Evolutionary conservation across 2,888 invertebrate genomes (phyloP), one percentile per base, ranked within the genome.

Genomic region (Halictus quadricinctus): DNA sequence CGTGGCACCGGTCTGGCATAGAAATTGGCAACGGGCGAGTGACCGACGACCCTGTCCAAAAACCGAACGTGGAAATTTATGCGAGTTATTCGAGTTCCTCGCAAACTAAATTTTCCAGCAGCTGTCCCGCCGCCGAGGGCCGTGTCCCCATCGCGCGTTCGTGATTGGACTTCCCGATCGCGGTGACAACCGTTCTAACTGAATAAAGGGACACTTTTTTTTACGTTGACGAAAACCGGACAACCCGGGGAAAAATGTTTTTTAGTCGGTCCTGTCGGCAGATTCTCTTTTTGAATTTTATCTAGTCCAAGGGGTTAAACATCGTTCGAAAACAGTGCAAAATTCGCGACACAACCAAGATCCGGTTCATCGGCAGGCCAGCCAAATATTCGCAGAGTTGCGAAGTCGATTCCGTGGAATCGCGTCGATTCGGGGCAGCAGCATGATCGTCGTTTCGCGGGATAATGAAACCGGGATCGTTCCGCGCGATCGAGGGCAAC

Each of bases 81-180:
- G 87, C 87, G 88, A 88, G 84, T 88, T 83, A 81, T 81, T 87
- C 83, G 81, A 81, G 76, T 77, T 73, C 69, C 81, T 84, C 43
- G 85, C 74, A 77, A 86, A 80, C 85, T 81, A 72, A 85, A 85
- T 85, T 85, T 84, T 77, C 76, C 84, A 48, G n/a, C 84, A 78
- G 72, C 84, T 79, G 84, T 66, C 83, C 69, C 50, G 58, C n/a
- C 70, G 72, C 8, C 46, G 60, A 21, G 54, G 50, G 21, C 60
- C 60, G 15, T 15, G 50, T 29, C 80, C 66, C 69, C 60, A 60
- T 64, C 76, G 18, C 81, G 18, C 25, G 78, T 78, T 76, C 84
- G 83, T 79, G 84, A 83, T 84, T 72, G 64, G 83, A 84, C 78
- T 84, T 78, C 54, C 84, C 75, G 79, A 84, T 84, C 75, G 58